A percentile compares a stretch with the other conserved stretches of the same genome.
Evolutionary conservation across 2,113 vertebrate species (phyloP).

Genomic region (Oncorhynchus gorbuscha): DNA sequence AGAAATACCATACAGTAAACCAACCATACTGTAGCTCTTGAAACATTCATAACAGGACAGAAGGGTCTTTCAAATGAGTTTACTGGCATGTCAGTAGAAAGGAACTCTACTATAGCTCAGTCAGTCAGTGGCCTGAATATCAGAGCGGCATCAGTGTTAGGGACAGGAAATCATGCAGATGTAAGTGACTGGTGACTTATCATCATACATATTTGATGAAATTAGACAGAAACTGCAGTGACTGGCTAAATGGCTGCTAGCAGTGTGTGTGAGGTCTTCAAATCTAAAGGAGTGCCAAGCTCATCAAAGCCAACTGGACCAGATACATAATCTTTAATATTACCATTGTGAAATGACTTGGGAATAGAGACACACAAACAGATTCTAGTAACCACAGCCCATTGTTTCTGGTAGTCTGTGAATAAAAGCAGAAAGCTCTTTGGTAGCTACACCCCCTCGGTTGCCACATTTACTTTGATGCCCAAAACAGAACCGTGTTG

Average conservation of each 20-base stretch:
- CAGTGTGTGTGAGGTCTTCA: neutral
- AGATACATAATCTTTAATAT: neutral
- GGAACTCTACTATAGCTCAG: neutral
- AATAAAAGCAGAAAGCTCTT: neutral
- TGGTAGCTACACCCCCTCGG: conserved; percentile 6
- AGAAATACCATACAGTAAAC: no score
- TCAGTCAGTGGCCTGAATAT: neutral
- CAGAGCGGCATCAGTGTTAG: neutral
- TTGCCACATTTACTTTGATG: conserved; percentile 39
- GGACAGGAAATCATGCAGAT: conserved; percentile 38
- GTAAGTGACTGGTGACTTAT: conserved; percentile 32
- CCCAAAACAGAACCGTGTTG: conserved; percentile 23
- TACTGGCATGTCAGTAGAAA: no score
- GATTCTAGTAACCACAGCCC: neutral
- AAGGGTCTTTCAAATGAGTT: no score
- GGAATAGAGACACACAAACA: neutral
- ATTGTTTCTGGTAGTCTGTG: neutral
- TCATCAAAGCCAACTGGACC: conserved; percentile 19
- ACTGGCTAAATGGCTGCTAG: conserved; percentile 21
- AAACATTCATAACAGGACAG: no score
- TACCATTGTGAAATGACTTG: neutral
- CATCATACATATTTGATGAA: conserved; percentile 62
- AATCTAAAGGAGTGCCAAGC: neutral
- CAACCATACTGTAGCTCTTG: no score
- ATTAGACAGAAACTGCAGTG: conserved; percentile 40